Evolutionary conservation across 2,888 invertebrate genomes (phyloP).

Genomic region (Dryocosmus kuriphilus): DNA sequence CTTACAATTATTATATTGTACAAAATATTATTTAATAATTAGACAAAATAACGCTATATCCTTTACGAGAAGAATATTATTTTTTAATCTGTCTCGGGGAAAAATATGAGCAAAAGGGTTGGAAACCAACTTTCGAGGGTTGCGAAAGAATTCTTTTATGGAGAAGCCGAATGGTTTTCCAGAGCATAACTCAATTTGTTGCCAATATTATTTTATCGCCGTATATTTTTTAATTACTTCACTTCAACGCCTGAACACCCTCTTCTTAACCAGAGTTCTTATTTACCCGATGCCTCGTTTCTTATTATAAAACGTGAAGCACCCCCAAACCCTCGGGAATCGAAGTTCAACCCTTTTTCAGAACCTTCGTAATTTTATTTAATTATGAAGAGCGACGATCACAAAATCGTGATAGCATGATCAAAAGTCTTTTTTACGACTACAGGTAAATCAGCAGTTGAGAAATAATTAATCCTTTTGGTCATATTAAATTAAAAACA

Average conservation of each 20-base stretch:
- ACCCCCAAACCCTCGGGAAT: conserved; percentile 68
- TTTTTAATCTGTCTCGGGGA: too few relatives aligned
- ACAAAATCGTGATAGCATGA: conserved; percentile 50
- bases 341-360: conserved; percentile 72
- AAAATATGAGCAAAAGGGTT: neutral
- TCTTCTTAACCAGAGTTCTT: conserved; percentile 43
- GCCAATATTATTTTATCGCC: conserved; percentile 76
- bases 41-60: too few relatives aligned
- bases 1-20: too few relatives aligned
- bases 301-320: conserved; percentile 69
- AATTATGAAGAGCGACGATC: conserved; percentile 63
- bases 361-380: conserved; percentile 63
- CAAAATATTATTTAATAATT: too few relatives aligned
- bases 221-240: conserved; percentile 75
- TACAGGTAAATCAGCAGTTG: neutral
- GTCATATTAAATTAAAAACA: too few relatives aligned
- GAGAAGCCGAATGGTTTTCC: neutral
- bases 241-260: conserved; percentile 69
- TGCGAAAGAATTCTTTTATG: neutral
- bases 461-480: neutral
- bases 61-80: too few relatives aligned
- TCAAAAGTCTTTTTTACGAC: conserved; percentile 4
- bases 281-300: conserved; percentile 60
- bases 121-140: too few relatives aligned
- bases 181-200: conserved; percentile 71